Evolutionary conservation across 2,888 invertebrate genomes (phyloP), one percentile per base, ranked within the genome.

Genomic region (Pomacea canaliculata): DNA sequence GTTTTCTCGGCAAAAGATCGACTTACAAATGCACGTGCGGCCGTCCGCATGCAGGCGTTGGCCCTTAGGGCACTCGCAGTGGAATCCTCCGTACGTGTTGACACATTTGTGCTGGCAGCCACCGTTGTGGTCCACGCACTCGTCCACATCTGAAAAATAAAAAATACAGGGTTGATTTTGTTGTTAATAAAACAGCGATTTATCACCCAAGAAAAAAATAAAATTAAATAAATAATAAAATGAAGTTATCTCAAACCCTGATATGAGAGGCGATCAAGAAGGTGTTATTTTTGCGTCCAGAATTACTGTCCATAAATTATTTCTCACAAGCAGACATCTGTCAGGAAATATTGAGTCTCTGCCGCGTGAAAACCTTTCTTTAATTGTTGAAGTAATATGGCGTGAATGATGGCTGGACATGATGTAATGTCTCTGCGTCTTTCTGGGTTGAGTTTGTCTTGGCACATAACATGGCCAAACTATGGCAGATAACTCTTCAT

Each of bases 51-150:
- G 86, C 23, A 89, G 78, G 27, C 83, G 78, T 72, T 88, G 83
- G 16, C 95, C 96, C 65, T 93, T 91, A 0, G 95, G 95, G 89
- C 96, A 96, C 77, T 95, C 94, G 90, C 96, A 96, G 48, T 94
- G 93, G 82, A 95, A 95, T 0, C 95, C 95, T 65, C 96, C 96
- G 73, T 95, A 94, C 18, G 95, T 94, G 90, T 96, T 96, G 78
- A 94, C 93, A 88, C 96, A 96, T 69, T 93, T 93, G n/a, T 96
- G 95, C 80, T 95, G 95, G 76, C 95, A 95, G 84, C 96, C 96
- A 63, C 95, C 89, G 84, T 91, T 88, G 81, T 86, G 83, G 78
- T 86, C 93, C 59, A 92, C 91, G 87, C 96, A 96, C 90, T 96
- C 96, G 90, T 96, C 95, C n/a, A 96, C 93, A 89, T 96, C 96